Evolutionary conservation across 2,797 vertebrate species (phyloP), one percentile per base, ranked within the genome.

Genomic region (Phyllotis vaccarum): DNA sequence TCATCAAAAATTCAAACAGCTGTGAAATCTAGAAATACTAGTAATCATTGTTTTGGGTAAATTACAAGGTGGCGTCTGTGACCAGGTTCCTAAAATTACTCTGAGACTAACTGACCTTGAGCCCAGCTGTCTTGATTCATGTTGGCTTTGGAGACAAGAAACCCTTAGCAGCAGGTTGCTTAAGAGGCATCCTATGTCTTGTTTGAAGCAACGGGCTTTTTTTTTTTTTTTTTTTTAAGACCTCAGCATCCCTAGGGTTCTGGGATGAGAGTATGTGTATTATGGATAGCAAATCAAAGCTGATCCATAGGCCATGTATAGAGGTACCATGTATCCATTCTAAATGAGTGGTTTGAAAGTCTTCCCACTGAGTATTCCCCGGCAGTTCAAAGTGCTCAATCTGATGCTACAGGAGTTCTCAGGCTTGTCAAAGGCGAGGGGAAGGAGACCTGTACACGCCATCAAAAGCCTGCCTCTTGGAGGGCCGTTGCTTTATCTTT

Each of bases 151-250:
- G 0, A 37, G 85, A 52, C 46, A 72, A 89, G 86, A 86, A 90
- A 52, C 2, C 22, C 75, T 56, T 24, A 72, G 40, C 60, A 83
- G 27, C 19, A 60, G 27, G 31, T 22, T 79, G 37, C 79, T 91
- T 34, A 75, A 86, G 82, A 72, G 17, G 86, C 74, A 13, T 21
- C 21, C 24, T 17, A 2, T 1, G 14, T 86, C 88, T 91, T 52
- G 3, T 93, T 31, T 78, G 82, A 96, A 74, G 46, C 52, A n/a
- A 60, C 34, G 56, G 24, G 11, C 17, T 37, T 27, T 60, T 93
- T 75, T 75, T 56, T 29, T 78, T 81, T 96, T 40, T 89, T 56
- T 29, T 78, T 81, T 96, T 40, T 89, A 87, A 93, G 91, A 60
- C 22, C 31, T 62, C 22, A 19, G 76, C 19, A n/a, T 90, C 86